Percentiles rank a stretch among this genome's conserved stretches.
phyloP scores from a whole-genome alignment of 2,113 vertebrate genomes.

The Odobenus rosmarus region DNA sequence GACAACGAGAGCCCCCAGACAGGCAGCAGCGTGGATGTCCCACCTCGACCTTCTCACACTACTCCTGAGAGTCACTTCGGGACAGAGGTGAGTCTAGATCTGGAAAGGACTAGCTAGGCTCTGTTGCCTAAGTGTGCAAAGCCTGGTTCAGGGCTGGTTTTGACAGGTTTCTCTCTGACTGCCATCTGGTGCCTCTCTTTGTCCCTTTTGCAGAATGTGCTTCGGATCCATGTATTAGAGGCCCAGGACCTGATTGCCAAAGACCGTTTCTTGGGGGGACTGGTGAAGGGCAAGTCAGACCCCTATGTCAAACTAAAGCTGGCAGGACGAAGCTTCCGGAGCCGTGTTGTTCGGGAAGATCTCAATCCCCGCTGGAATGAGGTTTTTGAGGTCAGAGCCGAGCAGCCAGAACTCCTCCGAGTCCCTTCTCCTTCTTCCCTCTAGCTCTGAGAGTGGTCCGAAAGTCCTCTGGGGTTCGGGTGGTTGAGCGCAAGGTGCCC shows the following conservation, averaged over 20 bases:
- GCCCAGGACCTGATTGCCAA: constrained; percentile 93
- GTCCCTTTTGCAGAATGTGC: constrained; percentile 86
- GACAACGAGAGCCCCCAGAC: constrained; percentile 68
- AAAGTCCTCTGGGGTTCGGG: background rate
- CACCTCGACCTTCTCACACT: constrained; percentile 86
- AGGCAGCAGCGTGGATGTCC: constrained; percentile 82
- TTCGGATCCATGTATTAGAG: constrained; percentile 92
- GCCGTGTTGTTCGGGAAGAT: constrained; percentile 92
- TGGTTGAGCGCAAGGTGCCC: background rate
- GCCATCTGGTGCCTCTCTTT: background rate
- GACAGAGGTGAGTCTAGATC: constrained; percentile 84
- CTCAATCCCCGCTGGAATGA: constrained; percentile 95
- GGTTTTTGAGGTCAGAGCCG: constrained; percentile 90
- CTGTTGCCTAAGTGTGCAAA: background rate
- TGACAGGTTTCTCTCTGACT: background rate
- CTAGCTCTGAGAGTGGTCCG: background rate
- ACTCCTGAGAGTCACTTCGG: constrained; percentile 89
- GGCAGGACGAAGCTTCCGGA: constrained; percentile 90
- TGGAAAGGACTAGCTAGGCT: background rate
- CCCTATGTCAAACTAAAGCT: constrained; percentile 93
- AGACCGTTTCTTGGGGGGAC: constrained; percentile 94
- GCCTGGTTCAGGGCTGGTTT: background rate
- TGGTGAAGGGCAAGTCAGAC: constrained; percentile 95
- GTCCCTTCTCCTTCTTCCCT: background rate
- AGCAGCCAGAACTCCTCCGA: background rate